These are phyloP conservation scores for Danio jaintianensis DNA, from an alignment of 2,797 vertebrate genomes.

Conservation along the genomic window DNA sequence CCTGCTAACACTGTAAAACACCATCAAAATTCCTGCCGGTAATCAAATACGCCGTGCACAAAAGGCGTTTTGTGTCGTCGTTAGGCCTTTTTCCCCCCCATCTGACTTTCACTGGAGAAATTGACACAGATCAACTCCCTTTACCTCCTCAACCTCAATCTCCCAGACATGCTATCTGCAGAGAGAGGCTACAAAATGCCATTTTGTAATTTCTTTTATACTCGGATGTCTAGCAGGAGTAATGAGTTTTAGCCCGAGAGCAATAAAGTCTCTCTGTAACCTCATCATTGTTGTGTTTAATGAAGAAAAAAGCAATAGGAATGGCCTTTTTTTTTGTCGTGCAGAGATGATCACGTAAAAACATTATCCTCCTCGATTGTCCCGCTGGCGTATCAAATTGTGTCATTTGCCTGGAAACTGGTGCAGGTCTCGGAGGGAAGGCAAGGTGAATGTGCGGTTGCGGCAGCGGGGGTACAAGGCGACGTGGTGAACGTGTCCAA, in stretches of 20 bases:
- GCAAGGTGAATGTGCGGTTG: constrained; percentile 78
- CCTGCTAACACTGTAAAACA: constrained; percentile 56
- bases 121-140: constrained; percentile 76
- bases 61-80: constrained; percentile 74
- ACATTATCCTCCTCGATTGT: constrained; percentile 83
- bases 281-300: constrained; percentile 79
- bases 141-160: constrained; percentile 71
- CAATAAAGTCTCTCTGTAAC: constrained; percentile 83
- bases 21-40: constrained; percentile 67
- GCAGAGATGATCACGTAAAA: constrained; percentile 78
- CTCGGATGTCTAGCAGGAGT: constrained; percentile 78
- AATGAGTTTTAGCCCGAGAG: constrained; percentile 80
- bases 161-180: constrained; percentile 76
- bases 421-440: constrained; percentile 82
- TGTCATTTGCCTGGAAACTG: constrained; percentile 86
- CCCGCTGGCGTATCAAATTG: constrained; percentile 81
- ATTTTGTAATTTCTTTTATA: constrained; percentile 81
- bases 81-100: constrained; percentile 57
- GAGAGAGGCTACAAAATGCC: constrained; percentile 78
- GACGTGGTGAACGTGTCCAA: constrained; percentile 77
- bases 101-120: constrained; percentile 67
- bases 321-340: constrained; percentile 50
- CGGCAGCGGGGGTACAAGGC: constrained; percentile 74
- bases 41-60: constrained; percentile 73
- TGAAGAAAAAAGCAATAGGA: constrained; percentile 68